phyloP scores from a whole-genome alignment of 2,888 invertebrate species.

The Synanthedon vespiformis region DNA sequence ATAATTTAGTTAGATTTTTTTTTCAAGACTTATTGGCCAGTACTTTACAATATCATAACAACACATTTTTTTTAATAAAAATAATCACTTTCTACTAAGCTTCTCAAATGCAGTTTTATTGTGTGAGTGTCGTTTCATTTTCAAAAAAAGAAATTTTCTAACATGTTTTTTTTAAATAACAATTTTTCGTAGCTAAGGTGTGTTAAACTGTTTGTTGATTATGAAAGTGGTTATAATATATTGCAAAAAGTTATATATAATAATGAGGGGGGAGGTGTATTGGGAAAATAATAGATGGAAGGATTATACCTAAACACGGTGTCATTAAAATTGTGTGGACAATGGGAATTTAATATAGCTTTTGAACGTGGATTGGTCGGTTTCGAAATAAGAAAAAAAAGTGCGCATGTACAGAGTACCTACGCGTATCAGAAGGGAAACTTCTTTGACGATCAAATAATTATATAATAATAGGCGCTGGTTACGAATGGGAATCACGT shows the following conservation, averaged over 20 bases:
- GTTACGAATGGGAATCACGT: too few species aligned
- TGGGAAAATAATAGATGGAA: neutral
- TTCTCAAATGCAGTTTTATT: conserved; percentile 11
- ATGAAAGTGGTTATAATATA: conserved; percentile 43
- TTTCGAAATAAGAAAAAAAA: too few species aligned
- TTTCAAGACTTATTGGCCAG: too few species aligned
- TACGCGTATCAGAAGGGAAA: too few species aligned
- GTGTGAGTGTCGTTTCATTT: conserved; percentile 40
- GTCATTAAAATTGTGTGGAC: too few species aligned
- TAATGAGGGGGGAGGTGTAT: neutral
- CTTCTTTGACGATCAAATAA: too few species aligned
- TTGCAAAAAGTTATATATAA: neutral
- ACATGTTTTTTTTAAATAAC: conserved; percentile 5
- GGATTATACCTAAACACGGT: too few species aligned
- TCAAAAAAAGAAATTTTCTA: conserved; percentile 27
- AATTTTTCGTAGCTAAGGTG: conserved; percentile 6
- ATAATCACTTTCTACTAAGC: conserved; percentile 44
- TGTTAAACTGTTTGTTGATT: conserved; percentile 9
- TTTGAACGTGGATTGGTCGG: too few species aligned
- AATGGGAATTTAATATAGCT: too few species aligned
- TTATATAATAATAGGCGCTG: too few species aligned
- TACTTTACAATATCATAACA: neutral
- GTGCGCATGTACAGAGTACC: too few species aligned
- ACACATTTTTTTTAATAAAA: neutral
- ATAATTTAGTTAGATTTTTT: too few species aligned